Evolutionary conservation across 64 coral and sea anemone genomes (phyloP).

Genomic region (Pocillopora damicornis): DNA sequence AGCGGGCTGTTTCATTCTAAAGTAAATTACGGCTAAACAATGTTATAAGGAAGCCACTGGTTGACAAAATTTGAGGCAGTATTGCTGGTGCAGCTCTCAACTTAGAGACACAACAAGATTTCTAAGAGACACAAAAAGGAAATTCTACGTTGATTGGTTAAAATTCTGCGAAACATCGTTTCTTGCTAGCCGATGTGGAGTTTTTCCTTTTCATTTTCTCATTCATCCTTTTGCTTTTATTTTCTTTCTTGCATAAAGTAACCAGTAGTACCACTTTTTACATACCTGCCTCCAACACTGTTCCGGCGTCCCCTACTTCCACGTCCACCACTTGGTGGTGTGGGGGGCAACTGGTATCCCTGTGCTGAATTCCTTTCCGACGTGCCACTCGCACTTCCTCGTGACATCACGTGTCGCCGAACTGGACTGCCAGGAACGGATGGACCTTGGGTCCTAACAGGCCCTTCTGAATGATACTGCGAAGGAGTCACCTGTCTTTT

Average conservation of each 20-base stretch:
- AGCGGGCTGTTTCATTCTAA: too few species aligned
- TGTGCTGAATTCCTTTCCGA: conserved; percentile 6
- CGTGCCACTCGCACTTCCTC: not conserved
- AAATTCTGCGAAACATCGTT: too few species aligned
- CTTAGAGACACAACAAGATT: too few species aligned
- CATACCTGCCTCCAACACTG: conserved; percentile 60
- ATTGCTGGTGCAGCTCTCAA: too few species aligned
- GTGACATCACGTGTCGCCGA: not conserved
- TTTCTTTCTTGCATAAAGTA: not conserved
- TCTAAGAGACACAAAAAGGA: too few species aligned
- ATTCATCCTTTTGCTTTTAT: too few species aligned
- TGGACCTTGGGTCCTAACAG: not conserved
- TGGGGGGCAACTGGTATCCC: conserved; percentile 31
- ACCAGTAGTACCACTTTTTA: not conserved
- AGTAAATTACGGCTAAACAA: not conserved
- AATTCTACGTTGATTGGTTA: too few species aligned
- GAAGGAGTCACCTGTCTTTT: not conserved
- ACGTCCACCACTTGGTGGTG: conserved; percentile 50
- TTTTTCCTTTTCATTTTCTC: too few species aligned
- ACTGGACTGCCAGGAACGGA: not conserved
- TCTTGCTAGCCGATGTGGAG: too few species aligned
- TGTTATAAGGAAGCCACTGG: not conserved
- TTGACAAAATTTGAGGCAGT: too few species aligned
- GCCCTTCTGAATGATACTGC: not conserved
- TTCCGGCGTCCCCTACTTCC: conserved; percentile 42